Evolutionary conservation across 2,888 invertebrate genomes (phyloP).

Genomic region (Meganola albula): DNA sequence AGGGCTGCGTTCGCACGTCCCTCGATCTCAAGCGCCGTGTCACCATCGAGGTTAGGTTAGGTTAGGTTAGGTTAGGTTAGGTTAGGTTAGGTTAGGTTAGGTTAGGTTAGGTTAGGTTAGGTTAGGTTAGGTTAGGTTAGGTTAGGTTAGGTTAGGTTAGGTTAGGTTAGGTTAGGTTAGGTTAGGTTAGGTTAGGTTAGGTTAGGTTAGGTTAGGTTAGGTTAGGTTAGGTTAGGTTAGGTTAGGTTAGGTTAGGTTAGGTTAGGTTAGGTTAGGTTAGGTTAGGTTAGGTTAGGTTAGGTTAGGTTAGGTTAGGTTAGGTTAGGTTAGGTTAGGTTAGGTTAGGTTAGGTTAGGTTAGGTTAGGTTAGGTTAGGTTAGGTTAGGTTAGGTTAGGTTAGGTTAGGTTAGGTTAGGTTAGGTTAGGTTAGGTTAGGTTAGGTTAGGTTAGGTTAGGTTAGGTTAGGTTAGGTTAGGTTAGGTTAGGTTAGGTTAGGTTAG

Average conservation of each 20-base stretch:
- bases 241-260: slow-evolving; percentile 21
- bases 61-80: slow-evolving; percentile 23
- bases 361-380: too few species aligned
- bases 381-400: too few species aligned
- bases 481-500: too few species aligned
- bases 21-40: too few species aligned
- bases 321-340: slow-evolving; percentile 15
- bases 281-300: slow-evolving; percentile 21
- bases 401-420: slow-evolving; percentile 11
- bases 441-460: slow-evolving; percentile 16
- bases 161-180: slow-evolving; percentile 20
- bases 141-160: slow-evolving; percentile 21
- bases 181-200: slow-evolving; percentile 19
- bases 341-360: slow-evolving; percentile 16
- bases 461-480: slow-evolving; percentile 14
- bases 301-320: slow-evolving; percentile 14
- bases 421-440: slow-evolving; percentile 16
- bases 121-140: slow-evolving; percentile 19
- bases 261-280: slow-evolving; percentile 17
- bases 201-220: slow-evolving; percentile 21
- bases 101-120: slow-evolving; percentile 23
- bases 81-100: slow-evolving; percentile 21
- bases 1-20: not conserved
- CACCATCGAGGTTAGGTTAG: slow-evolving; percentile 24
- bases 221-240: slow-evolving; percentile 17